Percentiles rank a stretch among this genome's conserved stretches.
Evolutionary conservation across 1,140 invertebrate genomes (phyloP).

Genomic region (Bombyx mandarina): DNA sequence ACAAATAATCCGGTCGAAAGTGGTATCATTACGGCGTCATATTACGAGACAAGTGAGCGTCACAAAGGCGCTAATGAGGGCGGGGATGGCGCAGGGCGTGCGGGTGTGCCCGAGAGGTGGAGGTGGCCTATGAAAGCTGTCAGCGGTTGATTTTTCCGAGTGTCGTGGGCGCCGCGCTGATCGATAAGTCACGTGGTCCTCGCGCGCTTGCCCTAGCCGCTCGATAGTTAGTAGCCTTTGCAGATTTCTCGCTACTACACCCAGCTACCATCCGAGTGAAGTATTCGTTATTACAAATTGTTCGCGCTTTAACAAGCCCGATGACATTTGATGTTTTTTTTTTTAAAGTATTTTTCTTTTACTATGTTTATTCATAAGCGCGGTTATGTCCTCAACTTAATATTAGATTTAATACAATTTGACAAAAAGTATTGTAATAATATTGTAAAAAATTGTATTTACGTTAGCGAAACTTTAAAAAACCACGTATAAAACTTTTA

Average conservation of each 20-base stretch:
- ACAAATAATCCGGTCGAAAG: slow-evolving; percentile 35
- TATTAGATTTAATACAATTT: too few species aligned
- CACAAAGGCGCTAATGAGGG: slow-evolving; percentile 67
- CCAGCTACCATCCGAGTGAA: neutral
- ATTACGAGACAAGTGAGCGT: slow-evolving; percentile 61
- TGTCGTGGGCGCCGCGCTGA: slow-evolving; percentile 63
- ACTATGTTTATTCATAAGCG: too few species aligned
- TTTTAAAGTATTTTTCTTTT: too few species aligned
- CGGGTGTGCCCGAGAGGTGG: slow-evolving; percentile 18
- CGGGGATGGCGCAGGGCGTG: slow-evolving; percentile 21
- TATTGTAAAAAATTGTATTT: too few species aligned
- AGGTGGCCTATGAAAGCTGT: slow-evolving; percentile 57
- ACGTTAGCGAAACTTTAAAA: too few species aligned
- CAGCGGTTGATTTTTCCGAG: slow-evolving; percentile 69
- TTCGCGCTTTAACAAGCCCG: too few species aligned
- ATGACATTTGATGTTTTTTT: too few species aligned
- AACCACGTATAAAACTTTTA: too few species aligned
- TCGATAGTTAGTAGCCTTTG: slow-evolving; percentile 63
- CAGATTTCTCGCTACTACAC: slow-evolving; percentile 59
- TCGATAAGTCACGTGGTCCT: slow-evolving; percentile 66
- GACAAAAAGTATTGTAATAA: too few species aligned
- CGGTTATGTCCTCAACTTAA: too few species aligned
- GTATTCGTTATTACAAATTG: too few species aligned
- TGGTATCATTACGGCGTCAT: slow-evolving; percentile 61
- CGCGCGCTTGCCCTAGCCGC: slow-evolving; percentile 32